Base-by-base conservation (phyloP, 2,888 invertebrate genomes). In the Ochlodes sylvanus region DNA sequence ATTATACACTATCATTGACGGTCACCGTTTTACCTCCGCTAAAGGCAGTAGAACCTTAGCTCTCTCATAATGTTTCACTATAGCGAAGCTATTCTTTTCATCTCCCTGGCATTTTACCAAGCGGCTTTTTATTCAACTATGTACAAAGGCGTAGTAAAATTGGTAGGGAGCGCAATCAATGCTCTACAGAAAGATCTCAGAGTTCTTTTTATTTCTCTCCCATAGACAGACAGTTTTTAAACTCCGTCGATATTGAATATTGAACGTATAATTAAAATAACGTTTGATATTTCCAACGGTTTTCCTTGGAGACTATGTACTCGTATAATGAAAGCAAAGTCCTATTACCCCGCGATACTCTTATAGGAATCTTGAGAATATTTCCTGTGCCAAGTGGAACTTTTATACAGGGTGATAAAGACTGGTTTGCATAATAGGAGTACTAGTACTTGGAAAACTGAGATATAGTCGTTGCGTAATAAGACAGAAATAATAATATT, bases 101-200 rank as follows among this genome's bases (percentile, higher is more conserved):
- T 84, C 80, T 80, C 73, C 75, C 83, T 91, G 90, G 90, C 90
- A 90, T 89, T 86, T 82, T 88, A 89, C 89, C 92, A 92, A 90
- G 81, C 81, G 83, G 79, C 83, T 88, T 89, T 89, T 90, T 90
- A 89, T 88, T 86, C 81, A 84, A 86, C 83, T 85, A 66, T 66
- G 60, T 66, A 88, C 85, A 87, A 83, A 84, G 83, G 82, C 80
- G 80, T 83, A 82, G 84, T 77, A 74, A 75, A 75, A 77, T 76
- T 76, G 75, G 75, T 72, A 73, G 81, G 82, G 81, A 82, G 81
- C 77, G 85, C 89, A 90, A 92, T 92, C 90, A 88, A 90, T 90
- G 90, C 84, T 84, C 77, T 76, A 79, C 79, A 80, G 83, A 80
- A 84, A 83, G 81, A 86, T 84, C 66, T 66, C 82, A 80, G 75